phyloP scores from a whole-genome alignment of 2,113 vertebrate genomes.

The Paracyprichromis sp. region DNA sequence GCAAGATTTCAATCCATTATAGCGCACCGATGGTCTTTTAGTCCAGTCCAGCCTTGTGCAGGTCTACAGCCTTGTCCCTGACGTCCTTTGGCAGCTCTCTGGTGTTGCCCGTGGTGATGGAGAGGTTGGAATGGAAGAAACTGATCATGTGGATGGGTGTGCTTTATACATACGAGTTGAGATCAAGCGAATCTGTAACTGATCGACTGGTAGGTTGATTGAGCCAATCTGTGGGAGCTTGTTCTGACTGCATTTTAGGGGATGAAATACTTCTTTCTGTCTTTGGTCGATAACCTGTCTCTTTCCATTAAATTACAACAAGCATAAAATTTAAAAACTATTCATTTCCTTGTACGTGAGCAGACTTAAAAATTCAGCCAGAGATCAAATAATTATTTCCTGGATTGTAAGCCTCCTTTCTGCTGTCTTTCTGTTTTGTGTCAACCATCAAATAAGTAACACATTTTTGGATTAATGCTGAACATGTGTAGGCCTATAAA shows the following conservation, averaged over 20 bases:
- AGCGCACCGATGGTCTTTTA: neutral
- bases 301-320: neutral
- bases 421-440: neutral
- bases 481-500: neutral
- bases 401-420: neutral
- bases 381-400: neutral
- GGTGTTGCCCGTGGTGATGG: neutral
- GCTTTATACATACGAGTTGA: neutral
- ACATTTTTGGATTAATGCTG: neutral
- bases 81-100: neutral
- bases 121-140: neutral
- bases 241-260: neutral
- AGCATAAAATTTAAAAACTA: neutral
- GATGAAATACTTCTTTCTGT: neutral
- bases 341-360: neutral
- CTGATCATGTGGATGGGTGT: neutral
- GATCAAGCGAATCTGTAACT: neutral
- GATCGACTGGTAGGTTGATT: neutral
- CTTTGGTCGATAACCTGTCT: neutral
- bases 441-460: neutral
- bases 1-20: neutral
- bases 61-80: neutral
- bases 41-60: neutral
- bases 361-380: neutral
- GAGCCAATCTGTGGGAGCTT: neutral